A percentile compares a stretch with the other conserved stretches of the same genome.
Conservation (phyloP, 2,888 invertebrate species). For the Unio delphinus region DNA sequence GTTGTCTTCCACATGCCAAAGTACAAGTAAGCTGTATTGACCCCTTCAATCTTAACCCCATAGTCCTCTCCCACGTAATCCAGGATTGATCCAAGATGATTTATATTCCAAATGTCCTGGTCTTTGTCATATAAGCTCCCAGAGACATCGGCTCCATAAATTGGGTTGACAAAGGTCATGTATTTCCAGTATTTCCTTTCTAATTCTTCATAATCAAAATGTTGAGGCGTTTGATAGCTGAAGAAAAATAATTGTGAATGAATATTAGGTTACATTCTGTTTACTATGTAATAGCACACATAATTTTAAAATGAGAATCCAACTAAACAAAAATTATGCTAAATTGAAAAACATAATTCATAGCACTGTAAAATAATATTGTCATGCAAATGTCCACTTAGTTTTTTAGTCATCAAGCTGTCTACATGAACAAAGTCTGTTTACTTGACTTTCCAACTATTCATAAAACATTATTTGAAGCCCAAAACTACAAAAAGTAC, state of each 20-base stretch:
- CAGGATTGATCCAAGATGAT: slow-evolving; percentile 90
- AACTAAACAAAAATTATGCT: too few species aligned
- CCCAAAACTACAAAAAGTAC: too few species aligned
- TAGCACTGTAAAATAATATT: too few species aligned
- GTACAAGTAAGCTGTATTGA: slow-evolving; percentile 98
- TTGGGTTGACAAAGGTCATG: slow-evolving; percentile 93
- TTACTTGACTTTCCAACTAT: too few species aligned
- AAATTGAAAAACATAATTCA: too few species aligned
- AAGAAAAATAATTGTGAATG: slow-evolving; percentile 1
- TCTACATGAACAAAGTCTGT: too few species aligned
- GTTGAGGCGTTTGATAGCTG: slow-evolving; percentile 68
- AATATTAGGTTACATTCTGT: neutral
- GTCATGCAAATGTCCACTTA: too few species aligned
- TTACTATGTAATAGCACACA: too few species aligned
- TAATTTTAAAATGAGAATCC: too few species aligned
- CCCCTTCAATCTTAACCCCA: slow-evolving; percentile 86
- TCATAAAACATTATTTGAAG: too few species aligned
- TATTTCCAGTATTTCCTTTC: slow-evolving; percentile 97
- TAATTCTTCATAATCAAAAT: slow-evolving; percentile 70
- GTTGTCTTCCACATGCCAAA: slow-evolving; percentile 99
- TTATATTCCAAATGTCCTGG: slow-evolving; percentile 90
- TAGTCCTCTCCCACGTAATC: slow-evolving; percentile 96
- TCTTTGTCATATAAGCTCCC: slow-evolving; percentile 93
- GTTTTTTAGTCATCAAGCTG: too few species aligned
- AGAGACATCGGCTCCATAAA: slow-evolving; percentile 98